Evolutionary conservation across 1,140 invertebrate genomes (phyloP).

Genomic region (Drosophila albomicans): DNA sequence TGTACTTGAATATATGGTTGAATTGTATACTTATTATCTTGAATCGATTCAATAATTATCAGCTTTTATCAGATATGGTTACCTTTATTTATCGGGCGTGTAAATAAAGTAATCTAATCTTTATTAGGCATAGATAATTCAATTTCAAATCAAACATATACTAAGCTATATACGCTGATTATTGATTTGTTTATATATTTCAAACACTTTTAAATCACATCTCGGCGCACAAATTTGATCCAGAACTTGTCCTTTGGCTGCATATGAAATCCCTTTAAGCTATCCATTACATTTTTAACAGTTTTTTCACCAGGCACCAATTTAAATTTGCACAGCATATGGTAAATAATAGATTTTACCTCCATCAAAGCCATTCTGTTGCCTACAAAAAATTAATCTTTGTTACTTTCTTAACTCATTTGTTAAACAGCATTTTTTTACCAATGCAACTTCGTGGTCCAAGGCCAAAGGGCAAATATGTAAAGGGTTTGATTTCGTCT

Average conservation of each 20-base stretch:
- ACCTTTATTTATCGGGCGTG: constrained; percentile 1
- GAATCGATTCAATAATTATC: not conserved
- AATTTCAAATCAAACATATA: not conserved
- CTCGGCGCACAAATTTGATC: constrained; percentile 54
- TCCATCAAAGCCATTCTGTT: constrained; percentile 85
- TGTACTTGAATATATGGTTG: no score
- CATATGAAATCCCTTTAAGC: constrained; percentile 46
- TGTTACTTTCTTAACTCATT: not conserved
- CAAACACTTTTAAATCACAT: not conserved
- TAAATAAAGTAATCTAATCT: constrained; percentile 15
- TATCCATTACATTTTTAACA: constrained; percentile 66
- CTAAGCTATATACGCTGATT: not conserved
- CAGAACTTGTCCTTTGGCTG: constrained; percentile 59
- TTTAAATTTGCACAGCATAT: constrained; percentile 59
- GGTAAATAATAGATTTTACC: constrained; percentile 75
- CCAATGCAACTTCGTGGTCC: constrained; percentile 86
- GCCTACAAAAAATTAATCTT: constrained; percentile 38
- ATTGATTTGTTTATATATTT: not conserved
- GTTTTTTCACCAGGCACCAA: constrained; percentile 78
- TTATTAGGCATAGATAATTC: not conserved
- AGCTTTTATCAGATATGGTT: not conserved
- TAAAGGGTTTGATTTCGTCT: constrained; percentile 55
- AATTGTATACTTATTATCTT: not conserved
- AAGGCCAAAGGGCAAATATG: constrained; percentile 84
- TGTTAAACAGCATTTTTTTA: constrained; percentile 17